Evolutionary conservation across 2,113 vertebrate genomes (phyloP).

Genomic region (Dolichallabes microphthalmus): DNA sequence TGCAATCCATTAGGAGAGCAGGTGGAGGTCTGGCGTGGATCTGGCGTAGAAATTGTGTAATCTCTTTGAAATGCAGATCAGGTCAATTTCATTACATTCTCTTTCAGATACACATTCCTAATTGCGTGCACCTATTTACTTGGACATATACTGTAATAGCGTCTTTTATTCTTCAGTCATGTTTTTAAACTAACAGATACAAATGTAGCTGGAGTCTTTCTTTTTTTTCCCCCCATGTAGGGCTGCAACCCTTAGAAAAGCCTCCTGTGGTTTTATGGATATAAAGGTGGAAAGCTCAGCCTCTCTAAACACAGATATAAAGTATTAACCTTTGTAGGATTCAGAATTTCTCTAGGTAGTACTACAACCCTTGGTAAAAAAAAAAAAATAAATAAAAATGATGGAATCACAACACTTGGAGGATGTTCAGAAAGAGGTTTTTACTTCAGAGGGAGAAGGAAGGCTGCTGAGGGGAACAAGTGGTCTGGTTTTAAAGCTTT

Average conservation of each 20-base stretch:
- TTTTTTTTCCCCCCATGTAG: neutral
- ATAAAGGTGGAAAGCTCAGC: neutral
- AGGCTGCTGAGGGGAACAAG: neutral
- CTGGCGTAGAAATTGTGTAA: neutral
- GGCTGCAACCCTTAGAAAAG: neutral
- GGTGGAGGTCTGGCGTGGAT: neutral
- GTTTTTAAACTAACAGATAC: neutral
- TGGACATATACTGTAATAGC: neutral
- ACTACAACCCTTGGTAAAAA: neutral
- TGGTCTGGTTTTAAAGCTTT: neutral
- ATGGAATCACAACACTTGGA: no score
- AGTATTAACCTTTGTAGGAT: neutral
- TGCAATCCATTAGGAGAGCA: neutral
- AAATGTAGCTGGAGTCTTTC: neutral
- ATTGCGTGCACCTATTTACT: neutral
- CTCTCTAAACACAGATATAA: slow-evolving; percentile 14
- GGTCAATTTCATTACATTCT: slow-evolving; percentile 1
- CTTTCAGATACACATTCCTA: neutral
- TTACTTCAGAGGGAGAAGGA: no score
- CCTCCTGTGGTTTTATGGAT: neutral
- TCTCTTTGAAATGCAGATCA: slow-evolving; percentile 12
- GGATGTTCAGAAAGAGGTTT: no score
- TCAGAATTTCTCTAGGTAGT: neutral
- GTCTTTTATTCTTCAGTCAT: neutral
- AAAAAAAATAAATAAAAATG: no score